A percentile compares a stretch with the other conserved stretches of the same genome.
phyloP scores from a whole-genome alignment of 1,140 invertebrate species.

The Formica selysi region DNA sequence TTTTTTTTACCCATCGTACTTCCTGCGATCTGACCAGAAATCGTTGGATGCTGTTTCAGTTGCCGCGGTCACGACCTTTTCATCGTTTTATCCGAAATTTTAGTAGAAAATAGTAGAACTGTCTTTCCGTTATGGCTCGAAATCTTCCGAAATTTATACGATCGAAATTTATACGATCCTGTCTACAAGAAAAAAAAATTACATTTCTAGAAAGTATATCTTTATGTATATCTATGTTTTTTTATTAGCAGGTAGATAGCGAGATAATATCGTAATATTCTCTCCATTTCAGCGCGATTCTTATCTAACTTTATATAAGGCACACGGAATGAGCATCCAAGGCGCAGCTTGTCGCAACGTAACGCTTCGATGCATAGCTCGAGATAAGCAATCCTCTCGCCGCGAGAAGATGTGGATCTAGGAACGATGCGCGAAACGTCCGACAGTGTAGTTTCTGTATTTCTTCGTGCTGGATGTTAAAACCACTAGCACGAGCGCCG shows the following conservation, averaged over 20 bases:
- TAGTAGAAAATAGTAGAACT: not conserved
- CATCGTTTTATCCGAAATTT: constrained; percentile 2
- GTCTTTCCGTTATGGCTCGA: not conserved
- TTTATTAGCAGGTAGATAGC: constrained; percentile 22
- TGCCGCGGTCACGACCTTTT: not conserved
- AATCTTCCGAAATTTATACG: constrained; percentile 16
- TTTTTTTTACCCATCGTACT: not conserved
- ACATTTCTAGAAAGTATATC: constrained; percentile 36
- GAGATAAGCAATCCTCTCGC: constrained; percentile 68
- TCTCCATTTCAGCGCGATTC: constrained; percentile 48
- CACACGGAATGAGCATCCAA: constrained; percentile 40
- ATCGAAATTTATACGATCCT: not conserved
- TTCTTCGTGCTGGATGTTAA: constrained; percentile 70
- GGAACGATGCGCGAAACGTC: constrained; percentile 71
- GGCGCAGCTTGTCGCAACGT: constrained; percentile 58
- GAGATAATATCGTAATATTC: constrained; percentile 54
- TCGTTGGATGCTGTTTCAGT: not conserved
- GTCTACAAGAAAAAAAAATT: not conserved
- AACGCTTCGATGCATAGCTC: constrained; percentile 67
- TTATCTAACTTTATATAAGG: constrained; percentile 27
- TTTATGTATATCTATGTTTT: not conserved
- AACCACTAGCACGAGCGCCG: constrained; percentile 54
- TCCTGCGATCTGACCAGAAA: constrained; percentile 29
- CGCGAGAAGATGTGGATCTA: constrained; percentile 71
- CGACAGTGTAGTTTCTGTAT: constrained; percentile 66